These are phyloP conservation scores for Protobothrops mucrosquamatus DNA, from an alignment of 2,113 vertebrate species.

Conservation along the genomic window DNA sequence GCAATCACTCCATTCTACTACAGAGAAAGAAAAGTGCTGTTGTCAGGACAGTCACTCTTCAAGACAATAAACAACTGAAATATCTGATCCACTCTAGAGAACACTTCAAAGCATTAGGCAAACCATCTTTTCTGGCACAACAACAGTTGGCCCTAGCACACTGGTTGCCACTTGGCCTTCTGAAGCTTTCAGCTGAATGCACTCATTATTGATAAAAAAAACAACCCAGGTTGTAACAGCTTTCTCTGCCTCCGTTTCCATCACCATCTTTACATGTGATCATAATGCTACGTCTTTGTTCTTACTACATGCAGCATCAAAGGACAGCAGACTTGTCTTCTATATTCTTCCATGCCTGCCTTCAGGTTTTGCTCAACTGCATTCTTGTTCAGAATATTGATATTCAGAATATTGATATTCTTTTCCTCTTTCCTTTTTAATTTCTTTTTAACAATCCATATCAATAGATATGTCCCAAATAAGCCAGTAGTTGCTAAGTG, in stretches of 20 bases:
- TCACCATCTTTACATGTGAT: not conserved
- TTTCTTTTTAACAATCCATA: not conserved
- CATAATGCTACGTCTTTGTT: not conserved
- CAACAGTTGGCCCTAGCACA: not conserved
- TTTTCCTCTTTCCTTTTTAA: not conserved
- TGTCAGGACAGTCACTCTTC: not conserved
- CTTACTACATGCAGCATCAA: not conserved
- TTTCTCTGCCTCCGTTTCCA: not conserved
- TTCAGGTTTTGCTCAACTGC: not conserved
- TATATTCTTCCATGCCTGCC: not conserved
- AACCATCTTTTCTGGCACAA: not conserved
- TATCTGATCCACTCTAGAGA: not conserved
- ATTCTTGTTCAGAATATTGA: not conserved
- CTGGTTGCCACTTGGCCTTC: not conserved
- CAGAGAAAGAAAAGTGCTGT: not conserved
- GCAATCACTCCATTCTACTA: not conserved
- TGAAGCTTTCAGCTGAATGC: not conserved
- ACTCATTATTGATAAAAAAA: not conserved
- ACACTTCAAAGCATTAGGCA: not conserved
- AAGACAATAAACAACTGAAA: not conserved
- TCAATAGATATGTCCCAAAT: not conserved
- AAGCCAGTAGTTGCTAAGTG: not conserved
- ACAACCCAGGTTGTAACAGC: not conserved
- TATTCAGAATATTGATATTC: not conserved
- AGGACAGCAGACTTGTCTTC: not conserved